These are phyloP conservation scores for Drosophila carrolli DNA, from an alignment of 1,140 invertebrate species.

Conservation along the genomic window DNA sequence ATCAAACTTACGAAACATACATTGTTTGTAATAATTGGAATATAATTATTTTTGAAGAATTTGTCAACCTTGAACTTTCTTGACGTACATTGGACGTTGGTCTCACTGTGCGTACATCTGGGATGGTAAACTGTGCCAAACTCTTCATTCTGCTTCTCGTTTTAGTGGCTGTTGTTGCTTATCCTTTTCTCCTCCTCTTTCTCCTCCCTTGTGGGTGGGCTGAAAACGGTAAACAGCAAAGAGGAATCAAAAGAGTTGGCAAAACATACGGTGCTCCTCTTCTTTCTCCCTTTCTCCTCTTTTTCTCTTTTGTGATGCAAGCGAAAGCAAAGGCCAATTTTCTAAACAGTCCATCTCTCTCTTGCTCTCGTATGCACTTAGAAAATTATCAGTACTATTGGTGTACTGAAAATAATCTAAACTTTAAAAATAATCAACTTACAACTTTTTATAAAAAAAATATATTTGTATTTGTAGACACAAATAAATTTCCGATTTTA, in stretches of 20 bases:
- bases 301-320: constrained; percentile 5
- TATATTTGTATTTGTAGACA: too few relatives aligned
- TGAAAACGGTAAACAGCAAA: constrained; percentile 55
- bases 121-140: constrained; percentile 28
- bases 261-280: constrained; percentile 62
- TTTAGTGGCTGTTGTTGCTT: constrained; percentile 6
- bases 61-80: constrained; percentile 6
- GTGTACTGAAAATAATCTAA: background rate
- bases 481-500: too few relatives aligned
- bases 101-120: constrained; percentile 20
- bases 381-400: background rate
- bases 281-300: background rate
- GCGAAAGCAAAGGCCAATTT: constrained; percentile 58
- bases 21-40: too few relatives aligned
- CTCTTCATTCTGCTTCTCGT: background rate
- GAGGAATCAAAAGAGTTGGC: constrained; percentile 59
- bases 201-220: constrained; percentile 30
- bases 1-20: too few relatives aligned
- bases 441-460: too few relatives aligned
- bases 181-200: too few relatives aligned
- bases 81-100: background rate
- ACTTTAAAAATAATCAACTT: background rate
- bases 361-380: background rate
- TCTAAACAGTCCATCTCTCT: constrained; percentile 20
- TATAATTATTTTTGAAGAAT: too few relatives aligned